These are phyloP conservation scores for Heliocidaris tuberculata DNA, from an alignment of 35 echinoderm and acorn worm species.

Conservation along the genomic window DNA sequence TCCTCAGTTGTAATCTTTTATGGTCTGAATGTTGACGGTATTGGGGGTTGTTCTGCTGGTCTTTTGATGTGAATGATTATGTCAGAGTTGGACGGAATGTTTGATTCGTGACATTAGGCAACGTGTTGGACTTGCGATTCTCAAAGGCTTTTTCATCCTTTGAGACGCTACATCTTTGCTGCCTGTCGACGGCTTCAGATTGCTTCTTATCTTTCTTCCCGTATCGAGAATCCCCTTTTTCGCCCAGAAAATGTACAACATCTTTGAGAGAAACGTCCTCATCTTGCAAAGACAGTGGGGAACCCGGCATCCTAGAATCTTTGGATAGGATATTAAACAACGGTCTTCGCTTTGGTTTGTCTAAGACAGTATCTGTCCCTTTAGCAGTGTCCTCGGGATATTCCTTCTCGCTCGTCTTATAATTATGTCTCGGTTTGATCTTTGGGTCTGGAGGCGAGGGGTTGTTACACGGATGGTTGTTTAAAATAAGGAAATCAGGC, in stretches of 20 bases:
- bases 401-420: neutral
- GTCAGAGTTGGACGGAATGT: no score
- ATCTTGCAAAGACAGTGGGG: neutral
- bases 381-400: neutral
- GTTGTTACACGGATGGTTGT: neutral
- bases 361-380: neutral
- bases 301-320: neutral
- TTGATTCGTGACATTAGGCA: no score
- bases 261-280: neutral
- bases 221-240: neutral
- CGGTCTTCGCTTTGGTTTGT: neutral
- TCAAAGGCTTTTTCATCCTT: neutral
- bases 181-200: neutral
- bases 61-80: no score
- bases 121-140: neutral
- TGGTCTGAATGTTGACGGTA: no score
- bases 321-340: neutral
- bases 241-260: neutral
- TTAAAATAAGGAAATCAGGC: neutral
- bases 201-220: neutral
- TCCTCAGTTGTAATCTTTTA: no score
- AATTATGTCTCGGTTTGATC: neutral
- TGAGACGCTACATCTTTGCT: neutral
- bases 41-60: no score
- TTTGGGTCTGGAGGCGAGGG: neutral